phyloP scores from a whole-genome alignment of 2,113 vertebrate genomes.

The Amphiprion ocellaris region DNA sequence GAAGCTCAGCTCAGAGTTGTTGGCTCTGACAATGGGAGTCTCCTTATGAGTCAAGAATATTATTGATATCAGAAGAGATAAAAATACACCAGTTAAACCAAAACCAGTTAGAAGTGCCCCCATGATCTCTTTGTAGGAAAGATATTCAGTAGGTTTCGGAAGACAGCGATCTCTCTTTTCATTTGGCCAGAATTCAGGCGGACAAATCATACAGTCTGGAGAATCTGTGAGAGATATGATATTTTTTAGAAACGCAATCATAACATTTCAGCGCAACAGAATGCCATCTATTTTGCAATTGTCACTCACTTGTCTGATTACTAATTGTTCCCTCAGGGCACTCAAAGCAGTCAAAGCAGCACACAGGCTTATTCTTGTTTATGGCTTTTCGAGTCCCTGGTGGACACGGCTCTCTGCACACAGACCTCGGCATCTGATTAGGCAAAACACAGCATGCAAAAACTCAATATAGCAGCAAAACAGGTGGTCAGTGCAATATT shows the following conservation, averaged over 20 bases:
- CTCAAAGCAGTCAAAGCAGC: conserved; percentile 83
- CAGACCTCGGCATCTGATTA: conserved; percentile 73
- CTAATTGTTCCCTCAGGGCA: conserved; percentile 82
- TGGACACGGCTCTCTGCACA: conserved; percentile 79
- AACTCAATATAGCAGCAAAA: not conserved
- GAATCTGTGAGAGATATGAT: conserved; percentile 63
- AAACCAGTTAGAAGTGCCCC: conserved; percentile 69
- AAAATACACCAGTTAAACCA: conserved; percentile 62
- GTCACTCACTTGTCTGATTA: conserved; percentile 76
- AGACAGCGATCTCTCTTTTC: conserved; percentile 66
- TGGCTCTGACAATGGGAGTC: conserved; percentile 71
- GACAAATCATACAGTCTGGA: conserved; percentile 63
- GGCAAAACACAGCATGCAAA: not conserved
- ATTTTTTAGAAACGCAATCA: not conserved
- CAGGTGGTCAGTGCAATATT: not conserved
- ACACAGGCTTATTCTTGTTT: conserved; percentile 77
- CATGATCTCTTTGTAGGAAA: conserved; percentile 76
- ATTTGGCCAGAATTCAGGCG: conserved; percentile 75
- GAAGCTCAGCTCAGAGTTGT: conserved; percentile 77
- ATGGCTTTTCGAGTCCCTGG: conserved; percentile 78
- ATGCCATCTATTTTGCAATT: not conserved
- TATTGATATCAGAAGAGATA: conserved; percentile 59
- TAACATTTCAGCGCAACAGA: not conserved
- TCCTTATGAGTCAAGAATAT: conserved; percentile 74
- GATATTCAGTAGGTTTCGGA: conserved; percentile 73